Conservation (phyloP, 2,888 invertebrate genomes). For the Amaurobius ferox region DNA sequence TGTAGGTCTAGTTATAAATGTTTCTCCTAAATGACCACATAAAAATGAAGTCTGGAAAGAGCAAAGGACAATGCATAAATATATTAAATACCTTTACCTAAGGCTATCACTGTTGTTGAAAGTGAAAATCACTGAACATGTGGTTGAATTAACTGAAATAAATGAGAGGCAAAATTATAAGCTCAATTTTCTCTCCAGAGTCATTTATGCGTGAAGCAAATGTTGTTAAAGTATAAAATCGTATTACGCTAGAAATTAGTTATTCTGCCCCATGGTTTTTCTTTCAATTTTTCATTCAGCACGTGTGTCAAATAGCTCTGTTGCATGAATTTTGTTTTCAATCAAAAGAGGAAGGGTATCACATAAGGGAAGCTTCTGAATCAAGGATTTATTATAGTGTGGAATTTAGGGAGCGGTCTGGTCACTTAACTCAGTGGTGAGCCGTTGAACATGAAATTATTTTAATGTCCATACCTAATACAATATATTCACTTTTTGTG, state of each 20-base stretch:
- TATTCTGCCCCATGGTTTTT: not conserved
- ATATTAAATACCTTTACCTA: not conserved
- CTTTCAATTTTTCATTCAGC: not conserved
- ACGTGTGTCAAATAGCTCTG: not conserved
- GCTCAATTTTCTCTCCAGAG: not conserved
- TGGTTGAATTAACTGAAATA: not conserved
- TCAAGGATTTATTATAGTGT: not conserved
- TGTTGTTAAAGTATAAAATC: slow-evolving; percentile 2
- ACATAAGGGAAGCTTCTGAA: not conserved
- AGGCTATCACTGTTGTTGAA: not conserved
- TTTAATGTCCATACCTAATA: too few relatives aligned
- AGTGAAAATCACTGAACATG: not conserved
- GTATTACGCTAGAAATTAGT: not conserved
- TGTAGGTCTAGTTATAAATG: too few relatives aligned
- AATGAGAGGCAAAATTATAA: not conserved
- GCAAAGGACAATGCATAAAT: not conserved
- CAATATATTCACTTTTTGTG: too few relatives aligned
- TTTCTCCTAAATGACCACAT: too few relatives aligned
- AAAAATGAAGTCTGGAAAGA: not conserved
- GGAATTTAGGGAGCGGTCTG: too few relatives aligned
- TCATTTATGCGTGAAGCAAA: not conserved
- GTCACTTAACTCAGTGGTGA: too few relatives aligned
- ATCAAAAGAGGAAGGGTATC: not conserved
- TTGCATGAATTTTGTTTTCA: not conserved
- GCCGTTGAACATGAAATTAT: too few relatives aligned